These are phyloP conservation scores for Prunella fulvescens DNA, from an alignment of 2,113 vertebrate species.

Conservation along the genomic window DNA sequence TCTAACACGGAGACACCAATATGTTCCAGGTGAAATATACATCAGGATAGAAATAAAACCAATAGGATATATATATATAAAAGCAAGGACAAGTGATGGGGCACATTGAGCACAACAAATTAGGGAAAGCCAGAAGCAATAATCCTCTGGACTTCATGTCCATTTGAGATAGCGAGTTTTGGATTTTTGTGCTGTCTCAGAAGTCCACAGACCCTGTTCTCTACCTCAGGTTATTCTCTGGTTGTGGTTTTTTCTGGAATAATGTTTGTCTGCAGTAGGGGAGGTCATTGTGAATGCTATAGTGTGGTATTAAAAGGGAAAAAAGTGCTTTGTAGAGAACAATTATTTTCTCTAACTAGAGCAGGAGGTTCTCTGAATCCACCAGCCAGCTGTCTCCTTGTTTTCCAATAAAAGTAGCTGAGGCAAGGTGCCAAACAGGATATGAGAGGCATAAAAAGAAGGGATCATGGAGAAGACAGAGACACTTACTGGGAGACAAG, in stretches of 20 bases:
- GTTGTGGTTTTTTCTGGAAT: background rate
- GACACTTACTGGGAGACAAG: background rate
- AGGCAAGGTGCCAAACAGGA: background rate
- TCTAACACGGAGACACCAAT: background rate
- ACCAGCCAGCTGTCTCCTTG: slow-evolving; percentile 44
- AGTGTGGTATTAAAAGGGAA: background rate
- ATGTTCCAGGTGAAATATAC: background rate
- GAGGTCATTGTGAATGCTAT: slow-evolving; percentile 24
- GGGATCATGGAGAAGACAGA: background rate
- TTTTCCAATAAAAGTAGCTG: background rate
- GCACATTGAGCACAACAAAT: background rate
- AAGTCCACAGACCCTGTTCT: background rate
- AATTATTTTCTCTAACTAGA: slow-evolving; percentile 42
- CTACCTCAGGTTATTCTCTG: background rate
- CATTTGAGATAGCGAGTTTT: background rate
- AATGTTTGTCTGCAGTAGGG: background rate
- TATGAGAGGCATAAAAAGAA: background rate
- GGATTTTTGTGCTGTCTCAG: background rate
- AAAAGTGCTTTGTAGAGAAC: background rate
- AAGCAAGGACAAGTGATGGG: background rate
- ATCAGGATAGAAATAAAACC: background rate
- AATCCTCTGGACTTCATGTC: background rate
- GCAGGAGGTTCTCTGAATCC: slow-evolving; percentile 19
- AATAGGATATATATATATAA: background rate
- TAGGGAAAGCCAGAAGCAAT: background rate